A percentile compares a stretch with the other conserved stretches of the same genome.
These are phyloP conservation scores for Leptoclinus maculatus DNA, from an alignment of 2,797 vertebrate genomes.

Conservation along the genomic window DNA sequence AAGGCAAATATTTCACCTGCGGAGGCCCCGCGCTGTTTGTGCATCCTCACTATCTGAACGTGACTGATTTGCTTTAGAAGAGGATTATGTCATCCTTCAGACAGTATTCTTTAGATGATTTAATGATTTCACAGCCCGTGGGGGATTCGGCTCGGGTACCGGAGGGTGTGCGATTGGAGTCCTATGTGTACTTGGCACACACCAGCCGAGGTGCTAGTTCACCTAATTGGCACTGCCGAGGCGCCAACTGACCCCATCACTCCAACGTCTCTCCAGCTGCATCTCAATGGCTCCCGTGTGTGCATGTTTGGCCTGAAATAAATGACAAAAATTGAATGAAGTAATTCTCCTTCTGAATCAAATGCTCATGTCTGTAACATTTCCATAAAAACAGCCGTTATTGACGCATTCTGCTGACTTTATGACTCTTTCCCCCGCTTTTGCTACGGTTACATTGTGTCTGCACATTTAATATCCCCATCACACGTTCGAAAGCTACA, in stretches of 20 bases:
- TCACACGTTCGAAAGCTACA: not conserved
- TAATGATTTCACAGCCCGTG: not conserved
- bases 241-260: not conserved
- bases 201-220: not conserved
- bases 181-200: not conserved
- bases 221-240: too few species aligned
- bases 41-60: not conserved
- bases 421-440: not conserved
- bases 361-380: not conserved
- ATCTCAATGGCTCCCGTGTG: not conserved
- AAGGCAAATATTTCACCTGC: slow-evolving; percentile 67
- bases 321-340: not conserved
- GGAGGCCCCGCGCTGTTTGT: not conserved
- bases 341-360: not conserved
- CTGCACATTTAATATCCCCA: not conserved
- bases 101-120: not conserved
- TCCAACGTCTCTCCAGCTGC: not conserved
- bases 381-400: too few species aligned
- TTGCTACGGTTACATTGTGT: not conserved
- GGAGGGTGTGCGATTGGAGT: not conserved
- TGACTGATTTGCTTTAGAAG: not conserved
- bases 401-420: not conserved
- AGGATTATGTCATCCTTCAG: not conserved
- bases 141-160: not conserved
- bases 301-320: not conserved